Evolutionary conservation across 2,888 invertebrate genomes (phyloP).

Genomic region (Microplitis manilae): DNA sequence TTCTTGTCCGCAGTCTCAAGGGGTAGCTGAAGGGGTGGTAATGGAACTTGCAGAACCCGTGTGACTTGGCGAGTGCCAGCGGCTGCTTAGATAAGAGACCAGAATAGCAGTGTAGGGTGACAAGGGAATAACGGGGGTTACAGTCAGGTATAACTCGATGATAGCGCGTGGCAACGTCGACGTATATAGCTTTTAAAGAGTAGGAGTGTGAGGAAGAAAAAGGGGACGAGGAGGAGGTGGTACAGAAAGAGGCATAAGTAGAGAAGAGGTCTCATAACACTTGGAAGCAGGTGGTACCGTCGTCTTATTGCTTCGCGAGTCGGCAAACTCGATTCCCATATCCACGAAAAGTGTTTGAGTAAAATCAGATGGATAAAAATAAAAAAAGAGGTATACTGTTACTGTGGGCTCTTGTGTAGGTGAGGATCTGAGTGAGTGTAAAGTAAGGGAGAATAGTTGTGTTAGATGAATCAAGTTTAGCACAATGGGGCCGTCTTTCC

Average conservation of each 20-base stretch:
- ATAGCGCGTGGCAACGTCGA: slow-evolving; percentile 35
- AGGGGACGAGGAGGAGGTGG: slow-evolving; percentile 5
- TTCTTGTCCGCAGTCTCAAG: slow-evolving; percentile 44
- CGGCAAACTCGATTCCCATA: slow-evolving; percentile 56
- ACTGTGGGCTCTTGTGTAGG: not conserved
- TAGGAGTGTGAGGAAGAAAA: no score
- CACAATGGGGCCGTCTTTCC: slow-evolving; percentile 45
- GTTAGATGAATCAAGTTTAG: slow-evolving; percentile 46
- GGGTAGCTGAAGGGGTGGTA: slow-evolving; percentile 52
- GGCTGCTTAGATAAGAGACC: slow-evolving; percentile 39
- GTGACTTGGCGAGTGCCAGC: slow-evolving; percentile 42
- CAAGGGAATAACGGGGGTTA: not conserved
- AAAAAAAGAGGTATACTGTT: slow-evolving; percentile 10
- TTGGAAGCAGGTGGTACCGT: slow-evolving; percentile 65
- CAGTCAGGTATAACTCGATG: slow-evolving; percentile 33
- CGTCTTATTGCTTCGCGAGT: slow-evolving; percentile 62
- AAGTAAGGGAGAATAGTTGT: slow-evolving; percentile 15
- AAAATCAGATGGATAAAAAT: slow-evolving; percentile 19
- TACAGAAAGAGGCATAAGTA: slow-evolving; percentile 44
- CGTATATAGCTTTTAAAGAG: slow-evolving; percentile 17
- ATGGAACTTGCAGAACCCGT: slow-evolving; percentile 51
- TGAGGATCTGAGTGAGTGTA: not conserved
- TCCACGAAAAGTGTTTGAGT: slow-evolving; percentile 29
- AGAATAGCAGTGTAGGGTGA: slow-evolving; percentile 33
- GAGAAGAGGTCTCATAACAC: slow-evolving; percentile 63